Base-by-base conservation (phyloP, 2,113 vertebrate genomes). In the Bubo scandiacus region DNA sequence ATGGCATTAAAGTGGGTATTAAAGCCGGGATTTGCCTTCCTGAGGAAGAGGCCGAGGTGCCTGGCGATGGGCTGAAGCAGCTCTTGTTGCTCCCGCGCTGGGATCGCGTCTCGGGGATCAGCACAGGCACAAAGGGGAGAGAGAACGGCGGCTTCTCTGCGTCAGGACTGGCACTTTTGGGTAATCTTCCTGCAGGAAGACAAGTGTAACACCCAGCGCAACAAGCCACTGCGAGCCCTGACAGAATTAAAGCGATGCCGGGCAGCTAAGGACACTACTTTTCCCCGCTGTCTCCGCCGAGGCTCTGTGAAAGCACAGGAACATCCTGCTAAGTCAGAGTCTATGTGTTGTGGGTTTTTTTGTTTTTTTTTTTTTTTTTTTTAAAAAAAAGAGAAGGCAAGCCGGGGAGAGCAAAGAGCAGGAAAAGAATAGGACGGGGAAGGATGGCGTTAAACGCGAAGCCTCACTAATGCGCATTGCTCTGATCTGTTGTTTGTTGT, bases 41-140 rank as follows among this genome's bases (percentile, higher is more conserved):
- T 2, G 62, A 71, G 27, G 85, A 26, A 6, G n/a, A 43, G 55
- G 25, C 27, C 16, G 63, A 36, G 68, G 59, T 12, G 6, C 8
- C 36, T 0, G 27, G 42, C 0, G 2, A 3, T 1, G 38, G 47
- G 43, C n/a, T 16, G 91, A 1, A 34, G 88, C 52, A 10, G 67
- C 30, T 18, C 6, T 2, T 2, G 16, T 9, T 27, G 30, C 5
- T 66, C n/a, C 77, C 4, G 32, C 21, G 45, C 58, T 10, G 32
- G 74, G 59, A 43, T 65, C 47, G 15, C 77, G 5, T 1, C 54
- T 7, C n/a, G 1, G 1, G 42, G 1, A 1, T 15, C 0, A 27
- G 71, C 1, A 1, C 19, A 27, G 49, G 36, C 57, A 15, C 42
- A 7, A 25, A 42, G 34, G 5, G 57, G 15, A 29, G 42, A 51